Conservation (phyloP, 2,797 vertebrate genomes). For the Austrolebias charrua region DNA sequence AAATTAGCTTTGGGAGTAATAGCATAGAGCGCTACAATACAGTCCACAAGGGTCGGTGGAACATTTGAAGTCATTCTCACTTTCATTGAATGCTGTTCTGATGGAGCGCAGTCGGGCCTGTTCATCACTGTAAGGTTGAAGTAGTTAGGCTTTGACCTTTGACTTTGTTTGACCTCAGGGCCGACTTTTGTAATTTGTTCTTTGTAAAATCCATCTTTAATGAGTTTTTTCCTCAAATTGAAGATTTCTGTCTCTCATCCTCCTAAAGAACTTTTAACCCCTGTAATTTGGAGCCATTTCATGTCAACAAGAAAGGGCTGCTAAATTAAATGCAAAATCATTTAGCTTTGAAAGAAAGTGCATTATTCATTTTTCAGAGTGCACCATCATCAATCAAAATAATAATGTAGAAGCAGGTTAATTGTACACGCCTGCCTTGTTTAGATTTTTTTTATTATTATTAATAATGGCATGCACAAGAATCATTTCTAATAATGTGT, state of each 20-base stretch:
- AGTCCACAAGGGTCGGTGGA: constrained; percentile 42
- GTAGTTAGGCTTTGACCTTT: background rate
- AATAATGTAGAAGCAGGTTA: constrained; percentile 55
- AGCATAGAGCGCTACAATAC: constrained; percentile 53
- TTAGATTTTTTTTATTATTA: constrained; percentile 50
- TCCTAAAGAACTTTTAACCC: constrained; percentile 16
- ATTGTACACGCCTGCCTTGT: constrained; percentile 68
- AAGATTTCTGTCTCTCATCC: constrained; percentile 20
- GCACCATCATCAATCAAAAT: constrained; percentile 70
- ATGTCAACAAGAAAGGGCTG: constrained; percentile 38
- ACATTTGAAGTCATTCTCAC: constrained; percentile 42
- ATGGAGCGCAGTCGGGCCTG: constrained; percentile 30
- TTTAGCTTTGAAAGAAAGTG: constrained; percentile 47
- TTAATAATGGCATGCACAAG: constrained; percentile 70
- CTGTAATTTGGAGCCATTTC: constrained; percentile 38
- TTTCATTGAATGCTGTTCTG: constrained; percentile 46
- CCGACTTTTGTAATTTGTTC: constrained; percentile 28
- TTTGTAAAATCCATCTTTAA: constrained; percentile 38
- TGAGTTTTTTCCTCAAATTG: constrained; percentile 18
- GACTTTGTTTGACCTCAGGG: background rate
- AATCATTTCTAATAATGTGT: constrained; percentile 54
- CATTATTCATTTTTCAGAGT: constrained; percentile 53
- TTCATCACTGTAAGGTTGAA: constrained; percentile 34
- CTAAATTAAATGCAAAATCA: constrained; percentile 48
- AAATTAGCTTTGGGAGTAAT: no score